Base-by-base conservation (phyloP, 1,140 invertebrate genomes). In the Cardiocondyla obscurior region DNA sequence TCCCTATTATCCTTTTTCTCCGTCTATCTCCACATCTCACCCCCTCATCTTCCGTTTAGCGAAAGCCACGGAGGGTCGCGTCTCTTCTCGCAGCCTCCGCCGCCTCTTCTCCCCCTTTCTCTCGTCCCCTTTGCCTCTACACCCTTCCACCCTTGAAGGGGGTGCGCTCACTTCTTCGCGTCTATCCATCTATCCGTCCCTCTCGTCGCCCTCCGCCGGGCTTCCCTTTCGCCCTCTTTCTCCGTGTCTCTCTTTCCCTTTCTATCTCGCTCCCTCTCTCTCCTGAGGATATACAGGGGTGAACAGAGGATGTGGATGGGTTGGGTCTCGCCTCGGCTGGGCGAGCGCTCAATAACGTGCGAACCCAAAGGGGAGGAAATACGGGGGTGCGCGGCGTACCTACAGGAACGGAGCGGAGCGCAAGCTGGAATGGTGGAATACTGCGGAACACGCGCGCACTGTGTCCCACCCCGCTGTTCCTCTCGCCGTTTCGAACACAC, bases 261-360 rank as follows among this genome's bases (percentile, higher is more conserved):
- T 64, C 81, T 73, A 77, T 77, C 57, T 85, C 85, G 33, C 58
- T 14, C 25, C 12, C 67, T 36, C 73, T 87, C 82, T 85, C 88
- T 90, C 88, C 89, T 85, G 74, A 81, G 85, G 84, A 67, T 83
- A 73, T 85, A 88, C 81, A 86, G 91, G 90, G 88, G 90, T 65
- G 90, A 90, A 91, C 87, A 90, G 91, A 92, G 92, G 90, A 92
- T 90, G 93, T 90, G 90, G 91, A 92, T 94, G 93, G 93, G 92
- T 93, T 93, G 90, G 91, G 90, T 93, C 91, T 94, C 91, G 91
- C 92, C 92, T 93, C 92, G 93, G 92, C 92, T 93, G 92, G 92
- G 91, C 93, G 93, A 94, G 92, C 93, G 94, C 93, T 94, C 94
- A 94, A 94, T 94, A 94, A 94, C 92, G 93, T 94, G 93, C 93